Base-by-base conservation (phyloP, 2,113 vertebrate genomes). In the Myotis lucifugus region DNA sequence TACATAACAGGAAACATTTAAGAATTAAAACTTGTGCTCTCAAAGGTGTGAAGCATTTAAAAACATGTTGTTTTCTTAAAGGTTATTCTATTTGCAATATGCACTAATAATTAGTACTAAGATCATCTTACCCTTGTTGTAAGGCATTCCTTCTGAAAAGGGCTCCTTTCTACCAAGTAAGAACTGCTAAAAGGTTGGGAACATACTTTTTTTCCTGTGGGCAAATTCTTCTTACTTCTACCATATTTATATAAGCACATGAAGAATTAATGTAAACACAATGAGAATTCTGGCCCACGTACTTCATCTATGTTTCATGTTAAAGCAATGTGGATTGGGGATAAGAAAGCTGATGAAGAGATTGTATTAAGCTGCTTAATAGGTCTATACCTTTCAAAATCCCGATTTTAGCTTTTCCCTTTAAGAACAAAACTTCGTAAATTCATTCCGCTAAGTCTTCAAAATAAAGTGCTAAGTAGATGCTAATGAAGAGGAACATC, bases 391-490 rank as follows among this genome's bases (percentile, higher is more conserved):
- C 50, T 92, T 90, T 52, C 48, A 82, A 73, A 67, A 27, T 34
- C 23, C 29, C 46, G 19, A 79, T 29, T 59, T 95, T 77, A 89
- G 56, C 10, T 64, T 37, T 42, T 13, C 9, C n/a, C 64, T 85
- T 85, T 72, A 88, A 78, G 54, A 87, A 84, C 77, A 79, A 95
- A 90, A 37, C n/a, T 74, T 74, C 54, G 27, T 37, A 73, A 46
- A 56, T 59, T 54, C 34, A 69, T 79, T 48, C 79, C 56, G 61
- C 42, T 72, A 64, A 83, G 48, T 86, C 76, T 87, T 92, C 70
- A 61, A 82, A 93, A 92, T 64, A 61, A 90, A 81, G 81, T 85
- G 88, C 90, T 95, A 95, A 97, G 48, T 90, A 77, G 48, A 56
- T 93, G 85, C 54, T 83, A 90, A 88, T 50, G 77, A 69, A 37